These are phyloP conservation scores for Dysidea cf. avara DNA, from an alignment of 37 sponge, comb jelly and placozoan species.

Conservation along the genomic window DNA sequence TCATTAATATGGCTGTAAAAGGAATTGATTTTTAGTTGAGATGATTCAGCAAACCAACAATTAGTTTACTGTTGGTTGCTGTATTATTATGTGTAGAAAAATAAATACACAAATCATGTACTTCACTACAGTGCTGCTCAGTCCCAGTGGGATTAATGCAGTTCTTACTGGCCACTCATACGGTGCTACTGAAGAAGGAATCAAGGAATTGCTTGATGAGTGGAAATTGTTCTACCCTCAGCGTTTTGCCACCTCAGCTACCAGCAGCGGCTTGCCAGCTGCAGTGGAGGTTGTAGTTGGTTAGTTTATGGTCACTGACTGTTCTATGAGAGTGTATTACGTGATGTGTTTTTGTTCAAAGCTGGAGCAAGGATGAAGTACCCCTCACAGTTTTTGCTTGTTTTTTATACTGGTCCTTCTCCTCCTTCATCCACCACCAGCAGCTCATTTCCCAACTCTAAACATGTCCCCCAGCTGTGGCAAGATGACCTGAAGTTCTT, in stretches of 20 bases:
- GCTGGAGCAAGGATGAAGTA: constrained; percentile 37
- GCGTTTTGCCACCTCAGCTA: constrained; percentile 27
- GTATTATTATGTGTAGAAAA: too few relatives aligned
- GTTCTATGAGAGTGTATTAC: background rate
- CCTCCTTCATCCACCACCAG: background rate
- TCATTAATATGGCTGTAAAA: too few relatives aligned
- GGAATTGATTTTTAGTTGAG: too few relatives aligned
- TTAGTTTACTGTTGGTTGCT: too few relatives aligned
- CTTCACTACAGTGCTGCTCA: constrained; percentile 79
- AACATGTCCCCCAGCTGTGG: too few relatives aligned
- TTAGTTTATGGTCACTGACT: constrained; percentile 4
- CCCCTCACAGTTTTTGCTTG: constrained; percentile 71
- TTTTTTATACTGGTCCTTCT: constrained; percentile 46
- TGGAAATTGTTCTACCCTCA: constrained; percentile 80
- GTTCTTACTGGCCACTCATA: constrained; percentile 86
- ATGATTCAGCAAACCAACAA: too few relatives aligned
- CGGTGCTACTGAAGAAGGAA: constrained; percentile 46
- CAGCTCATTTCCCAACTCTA: too few relatives aligned
- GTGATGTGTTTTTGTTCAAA: background rate
- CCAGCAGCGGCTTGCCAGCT: constrained; percentile 46
- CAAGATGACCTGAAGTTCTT: too few relatives aligned
- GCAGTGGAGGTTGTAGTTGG: constrained; percentile 83
- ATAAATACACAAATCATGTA: too few relatives aligned
- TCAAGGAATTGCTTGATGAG: constrained; percentile 70
- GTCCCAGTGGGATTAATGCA: constrained; percentile 81